These are phyloP conservation scores for Lophura nycthemera DNA, from an alignment of 2,113 vertebrate genomes.

Conservation along the genomic window DNA sequence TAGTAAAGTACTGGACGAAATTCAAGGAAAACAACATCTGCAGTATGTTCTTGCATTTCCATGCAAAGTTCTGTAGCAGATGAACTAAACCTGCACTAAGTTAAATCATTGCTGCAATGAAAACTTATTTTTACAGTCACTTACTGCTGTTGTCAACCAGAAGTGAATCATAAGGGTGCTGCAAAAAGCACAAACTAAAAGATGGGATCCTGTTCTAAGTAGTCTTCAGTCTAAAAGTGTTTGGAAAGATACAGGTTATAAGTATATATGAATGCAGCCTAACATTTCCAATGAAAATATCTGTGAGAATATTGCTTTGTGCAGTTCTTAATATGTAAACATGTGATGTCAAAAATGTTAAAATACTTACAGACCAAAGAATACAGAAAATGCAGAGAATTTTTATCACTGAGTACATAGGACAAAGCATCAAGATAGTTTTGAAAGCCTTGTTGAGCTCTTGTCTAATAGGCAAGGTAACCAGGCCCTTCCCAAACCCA, in stretches of 20 bases:
- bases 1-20: not conserved
- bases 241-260: not conserved
- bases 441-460: not conserved
- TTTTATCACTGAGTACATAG: not conserved
- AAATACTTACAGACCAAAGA: not conserved
- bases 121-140: not conserved
- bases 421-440: not conserved
- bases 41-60: not conserved
- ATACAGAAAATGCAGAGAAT: not conserved
- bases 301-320: not conserved
- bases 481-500: not conserved
- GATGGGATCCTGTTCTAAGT: not conserved
- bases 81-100: not conserved
- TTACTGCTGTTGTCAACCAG: not conserved
- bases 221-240: not conserved
- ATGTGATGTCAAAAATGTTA: not conserved
- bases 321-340: not conserved
- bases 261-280: not conserved
- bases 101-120: not conserved
- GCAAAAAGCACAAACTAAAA: not conserved
- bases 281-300: not conserved
- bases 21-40: not conserved
- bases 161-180: not conserved
- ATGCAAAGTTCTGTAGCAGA: not conserved
- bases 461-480: not conserved